These are phyloP conservation scores for Tipula lateralis DNA, from an alignment of 2,888 invertebrate species.

Conservation along the genomic window DNA sequence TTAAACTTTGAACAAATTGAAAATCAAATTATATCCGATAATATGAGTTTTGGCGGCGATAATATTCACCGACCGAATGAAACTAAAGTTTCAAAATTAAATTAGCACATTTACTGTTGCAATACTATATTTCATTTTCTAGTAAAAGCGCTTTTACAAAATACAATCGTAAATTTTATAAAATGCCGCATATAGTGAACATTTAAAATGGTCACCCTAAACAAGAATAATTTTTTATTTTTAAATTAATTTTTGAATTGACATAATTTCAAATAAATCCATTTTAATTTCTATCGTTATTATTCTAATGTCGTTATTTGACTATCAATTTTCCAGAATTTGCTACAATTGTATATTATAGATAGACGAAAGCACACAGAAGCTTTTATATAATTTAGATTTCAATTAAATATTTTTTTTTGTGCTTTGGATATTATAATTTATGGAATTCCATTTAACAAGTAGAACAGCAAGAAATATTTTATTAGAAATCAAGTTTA, in stretches of 20 bases:
- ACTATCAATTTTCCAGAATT: not conserved
- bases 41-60: not conserved
- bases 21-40: not conserved
- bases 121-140: too few relatives aligned
- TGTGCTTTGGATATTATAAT: not conserved
- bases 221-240: not conserved
- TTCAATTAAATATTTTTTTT: not conserved
- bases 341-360: not conserved
- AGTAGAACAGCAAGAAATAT: not conserved
- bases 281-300: not conserved
- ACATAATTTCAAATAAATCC: slow-evolving; percentile 2
- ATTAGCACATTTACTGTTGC: not conserved
- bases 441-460: not conserved
- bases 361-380: not conserved
- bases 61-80: not conserved
- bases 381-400: not conserved
- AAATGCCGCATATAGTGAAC: not conserved
- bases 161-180: not conserved
- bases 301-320: not conserved
- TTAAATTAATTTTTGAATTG: slow-evolving; percentile 3
- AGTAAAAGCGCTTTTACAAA: not conserved
- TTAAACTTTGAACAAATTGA: not conserved
- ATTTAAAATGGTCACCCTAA: not conserved
- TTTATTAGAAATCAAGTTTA: not conserved
- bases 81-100: not conserved